phyloP scores from a whole-genome alignment of 2,888 invertebrate genomes.

The Tenthredo livida region DNA sequence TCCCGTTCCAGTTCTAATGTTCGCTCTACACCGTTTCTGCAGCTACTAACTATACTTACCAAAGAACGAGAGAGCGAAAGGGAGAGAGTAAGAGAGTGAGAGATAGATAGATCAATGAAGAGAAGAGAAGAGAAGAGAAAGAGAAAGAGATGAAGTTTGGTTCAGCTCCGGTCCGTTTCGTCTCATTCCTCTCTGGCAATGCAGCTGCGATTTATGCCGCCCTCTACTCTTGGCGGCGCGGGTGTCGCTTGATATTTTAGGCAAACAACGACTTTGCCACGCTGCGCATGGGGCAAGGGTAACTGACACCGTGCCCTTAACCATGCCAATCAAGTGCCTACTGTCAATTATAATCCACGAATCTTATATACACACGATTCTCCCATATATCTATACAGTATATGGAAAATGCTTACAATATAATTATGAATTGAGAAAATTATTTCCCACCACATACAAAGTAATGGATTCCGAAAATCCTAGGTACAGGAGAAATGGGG shows the following conservation, averaged over 20 bases:
- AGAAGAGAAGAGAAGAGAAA: background rate
- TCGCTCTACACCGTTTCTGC: background rate
- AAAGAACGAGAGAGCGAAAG: background rate
- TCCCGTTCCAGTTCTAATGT: conserved; percentile 71
- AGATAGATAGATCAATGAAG: background rate
- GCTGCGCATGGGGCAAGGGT: background rate
- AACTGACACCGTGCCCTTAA: background rate
- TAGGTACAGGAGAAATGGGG: no score
- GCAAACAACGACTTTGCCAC: conserved; percentile 64
- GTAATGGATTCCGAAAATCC: no score
- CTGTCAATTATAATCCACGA: background rate
- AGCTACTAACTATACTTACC: background rate
- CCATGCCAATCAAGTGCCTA: conserved; percentile 32
- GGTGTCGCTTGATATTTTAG: conserved; percentile 74
- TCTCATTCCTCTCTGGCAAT: background rate
- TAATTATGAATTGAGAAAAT: no score
- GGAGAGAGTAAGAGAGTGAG: background rate
- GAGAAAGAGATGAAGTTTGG: background rate
- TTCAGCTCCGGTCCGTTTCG: background rate
- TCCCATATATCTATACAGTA: no score
- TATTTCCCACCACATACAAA: no score
- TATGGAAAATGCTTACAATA: no score
- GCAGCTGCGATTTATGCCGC: conserved; percentile 38
- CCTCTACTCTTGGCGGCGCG: conserved; percentile 46
- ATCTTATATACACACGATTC: background rate